Conservation (phyloP, 2,797 vertebrate genomes). For the Brachymystax lenok region DNA sequence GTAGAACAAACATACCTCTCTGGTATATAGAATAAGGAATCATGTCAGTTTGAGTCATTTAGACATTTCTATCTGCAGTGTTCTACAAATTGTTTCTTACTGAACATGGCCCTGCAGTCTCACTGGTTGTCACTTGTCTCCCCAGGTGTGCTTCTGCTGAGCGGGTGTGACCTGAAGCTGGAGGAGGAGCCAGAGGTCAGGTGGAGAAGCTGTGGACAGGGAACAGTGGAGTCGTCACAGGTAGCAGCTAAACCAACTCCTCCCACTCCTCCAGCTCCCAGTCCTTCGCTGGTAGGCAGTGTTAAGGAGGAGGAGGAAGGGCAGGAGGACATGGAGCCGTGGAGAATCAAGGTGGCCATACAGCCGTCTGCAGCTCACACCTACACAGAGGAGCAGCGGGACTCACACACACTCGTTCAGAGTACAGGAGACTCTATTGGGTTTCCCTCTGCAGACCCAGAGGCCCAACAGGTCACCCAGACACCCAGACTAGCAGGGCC, state of each 20-base stretch:
- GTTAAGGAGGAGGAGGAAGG: slow-evolving; percentile 17
- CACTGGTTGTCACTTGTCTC: neutral
- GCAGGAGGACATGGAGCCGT: slow-evolving; percentile 31
- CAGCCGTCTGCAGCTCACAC: slow-evolving; percentile 36
- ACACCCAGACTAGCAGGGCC: slow-evolving; percentile 27
- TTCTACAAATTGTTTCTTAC: neutral
- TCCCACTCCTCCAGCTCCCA: neutral
- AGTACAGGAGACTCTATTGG: slow-evolving; percentile 33
- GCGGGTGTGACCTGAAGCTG: slow-evolving; percentile 48
- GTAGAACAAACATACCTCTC: too few species aligned
- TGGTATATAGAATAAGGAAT: too few species aligned
- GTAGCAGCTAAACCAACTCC: slow-evolving; percentile 29
- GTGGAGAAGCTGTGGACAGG: slow-evolving; percentile 49
- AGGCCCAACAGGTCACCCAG: slow-evolving; percentile 35
- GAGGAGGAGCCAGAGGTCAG: slow-evolving; percentile 46
- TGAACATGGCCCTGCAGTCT: neutral
- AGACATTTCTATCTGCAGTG: too few species aligned
- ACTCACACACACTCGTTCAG: slow-evolving; percentile 7
- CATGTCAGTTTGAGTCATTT: too few species aligned
- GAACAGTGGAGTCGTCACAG: slow-evolving; percentile 28
- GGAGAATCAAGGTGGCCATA: slow-evolving; percentile 43
- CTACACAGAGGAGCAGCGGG: slow-evolving; percentile 47
- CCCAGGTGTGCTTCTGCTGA: slow-evolving; percentile 43
- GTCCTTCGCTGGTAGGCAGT: neutral
- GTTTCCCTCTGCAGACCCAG: slow-evolving; percentile 38